Evolutionary conservation across 2,888 invertebrate species (phyloP), one percentile per base, ranked within the genome.

Genomic region (Lacanobia oleracea): DNA sequence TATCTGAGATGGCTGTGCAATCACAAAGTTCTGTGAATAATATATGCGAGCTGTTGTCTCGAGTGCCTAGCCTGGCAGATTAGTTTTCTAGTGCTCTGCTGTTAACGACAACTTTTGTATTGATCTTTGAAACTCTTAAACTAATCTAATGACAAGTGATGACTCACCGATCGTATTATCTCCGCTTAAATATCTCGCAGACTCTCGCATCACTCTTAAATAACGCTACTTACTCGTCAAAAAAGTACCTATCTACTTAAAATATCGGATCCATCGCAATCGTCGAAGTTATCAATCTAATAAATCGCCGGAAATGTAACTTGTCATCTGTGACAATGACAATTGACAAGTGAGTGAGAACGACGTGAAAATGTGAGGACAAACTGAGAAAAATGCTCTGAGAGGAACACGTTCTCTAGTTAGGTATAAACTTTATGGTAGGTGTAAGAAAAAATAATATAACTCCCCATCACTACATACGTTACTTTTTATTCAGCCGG

Each of bases 1-100:
- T 88, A 85, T 86, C 73, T 78, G 23, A 70, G 76, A 83, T 75
- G 70, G 62, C 67, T 78, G 27, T 72, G 75, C 67, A 68, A 76
- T 69, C 63, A 61, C 59, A 71, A 72, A 72, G 48, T 72, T 78
- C 56, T 77, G 78, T 78, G 78, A 77, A 82, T 78, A 67, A 80
- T 77, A 43, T 62, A 59, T 53, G 27, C 37, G 10, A 66, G 48
- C 62, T 59, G 9, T 76, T 77, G 54, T 67, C 66, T 62, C 33
- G 50, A 66, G 68, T 62, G 53, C 45, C 18, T 27, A 23, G 40
- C 1, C 14, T 50, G 37, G 50, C 78, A 54, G 53, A 64, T 64
- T 27, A 64, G 48, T 64, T 77, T 59, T 77, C 51, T 50, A 77
- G 48, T 37, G 60, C 23, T 33, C 27, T 6, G 14, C 12, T 57